Conservation (phyloP, 2,888 invertebrate genomes). For the Sipunculus nudus region DNA sequence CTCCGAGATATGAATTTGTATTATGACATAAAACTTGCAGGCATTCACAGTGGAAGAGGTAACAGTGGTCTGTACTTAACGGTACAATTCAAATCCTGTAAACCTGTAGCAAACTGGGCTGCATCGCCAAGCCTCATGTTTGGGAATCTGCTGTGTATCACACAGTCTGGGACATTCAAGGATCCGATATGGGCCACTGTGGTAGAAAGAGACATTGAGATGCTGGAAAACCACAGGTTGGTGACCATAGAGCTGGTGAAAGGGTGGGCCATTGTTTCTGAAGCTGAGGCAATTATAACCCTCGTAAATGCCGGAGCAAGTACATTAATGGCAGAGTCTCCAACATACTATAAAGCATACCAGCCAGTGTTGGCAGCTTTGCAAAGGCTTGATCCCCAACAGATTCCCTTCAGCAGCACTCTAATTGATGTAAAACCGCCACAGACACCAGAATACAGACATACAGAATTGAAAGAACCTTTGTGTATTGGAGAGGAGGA, state of each 20-base stretch:
- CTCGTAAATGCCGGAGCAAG: constrained; percentile 1
- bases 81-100: constrained; percentile 9
- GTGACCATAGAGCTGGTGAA: constrained; percentile 25
- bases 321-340: constrained; percentile 76
- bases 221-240: constrained; percentile 11
- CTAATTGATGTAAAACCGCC: constrained; percentile 70
- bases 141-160: constrained; percentile 33
- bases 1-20: constrained; percentile 33
- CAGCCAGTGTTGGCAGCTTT: constrained; percentile 77
- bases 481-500: too few species aligned
- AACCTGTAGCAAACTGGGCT: constrained; percentile 25
- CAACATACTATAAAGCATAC: constrained; percentile 82
- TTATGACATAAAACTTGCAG: constrained; percentile 4
- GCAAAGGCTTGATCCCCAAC: constrained; percentile 70
- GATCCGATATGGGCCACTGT: constrained; percentile 36
- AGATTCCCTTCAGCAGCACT: constrained; percentile 76
- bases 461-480: too few species aligned
- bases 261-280: constrained; percentile 11
- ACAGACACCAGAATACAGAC: constrained; percentile 55
- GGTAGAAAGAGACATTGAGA: constrained; percentile 14
- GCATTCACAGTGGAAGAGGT: constrained; percentile 7
- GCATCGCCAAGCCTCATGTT: constrained; percentile 20
- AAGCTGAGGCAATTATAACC: constrained; percentile 4
- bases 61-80: constrained; percentile 17
- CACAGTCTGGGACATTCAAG: constrained; percentile 19